Conservation (phyloP, 1,140 invertebrate species). For the Ips typographus region DNA sequence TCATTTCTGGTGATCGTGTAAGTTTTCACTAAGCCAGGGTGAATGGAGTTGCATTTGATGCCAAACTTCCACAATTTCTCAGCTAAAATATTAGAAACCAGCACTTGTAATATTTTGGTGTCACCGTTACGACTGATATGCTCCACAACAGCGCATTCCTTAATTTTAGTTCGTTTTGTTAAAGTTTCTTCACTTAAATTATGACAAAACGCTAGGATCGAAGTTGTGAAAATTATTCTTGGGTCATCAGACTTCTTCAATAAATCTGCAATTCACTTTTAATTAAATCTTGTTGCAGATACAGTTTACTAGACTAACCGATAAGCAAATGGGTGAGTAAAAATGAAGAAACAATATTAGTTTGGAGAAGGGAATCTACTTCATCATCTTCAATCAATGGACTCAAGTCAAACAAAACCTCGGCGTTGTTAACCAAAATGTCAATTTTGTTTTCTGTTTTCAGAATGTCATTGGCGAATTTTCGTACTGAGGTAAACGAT, state of each 20-base stretch:
- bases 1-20: not conserved
- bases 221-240: constrained; percentile 2
- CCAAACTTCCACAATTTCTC: constrained; percentile 5
- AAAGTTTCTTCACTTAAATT: constrained; percentile 1
- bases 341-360: constrained; percentile 68
- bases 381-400: constrained; percentile 59
- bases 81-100: not conserved
- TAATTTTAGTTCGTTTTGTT: not conserved
- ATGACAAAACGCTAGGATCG: not conserved
- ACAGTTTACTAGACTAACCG: constrained; percentile 50
- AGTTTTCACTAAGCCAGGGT: constrained; percentile 2
- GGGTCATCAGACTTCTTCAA: constrained; percentile 6
- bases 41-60: constrained; percentile 3
- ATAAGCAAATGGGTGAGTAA: constrained; percentile 64
- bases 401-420: constrained; percentile 44
- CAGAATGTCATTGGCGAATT: constrained; percentile 43
- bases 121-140: not conserved
- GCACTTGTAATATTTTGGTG: not conserved
- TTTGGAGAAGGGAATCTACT: constrained; percentile 59
- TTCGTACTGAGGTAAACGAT: constrained; percentile 44
- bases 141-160: not conserved
- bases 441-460: constrained; percentile 52
- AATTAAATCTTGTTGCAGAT: not conserved
- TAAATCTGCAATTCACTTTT: constrained; percentile 7
- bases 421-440: constrained; percentile 61